Evolutionary conservation across 2,888 invertebrate genomes (phyloP).

Genomic region (Xylota segnis): DNA sequence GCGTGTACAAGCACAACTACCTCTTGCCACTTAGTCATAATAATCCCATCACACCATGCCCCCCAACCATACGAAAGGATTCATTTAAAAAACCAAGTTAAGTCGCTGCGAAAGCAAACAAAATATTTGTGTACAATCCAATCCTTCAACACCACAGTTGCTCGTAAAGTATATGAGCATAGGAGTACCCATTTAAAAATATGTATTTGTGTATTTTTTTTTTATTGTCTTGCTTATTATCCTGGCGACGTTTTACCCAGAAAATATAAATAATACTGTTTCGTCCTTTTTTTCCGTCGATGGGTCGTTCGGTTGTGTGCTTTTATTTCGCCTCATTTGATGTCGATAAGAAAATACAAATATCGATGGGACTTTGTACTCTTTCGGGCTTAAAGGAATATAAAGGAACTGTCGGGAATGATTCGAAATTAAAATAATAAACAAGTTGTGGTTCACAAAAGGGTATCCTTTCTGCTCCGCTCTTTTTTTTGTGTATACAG

Average conservation of each 20-base stretch:
- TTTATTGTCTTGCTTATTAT: too few relatives aligned
- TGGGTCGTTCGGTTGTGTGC: not conserved
- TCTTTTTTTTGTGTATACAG: not conserved
- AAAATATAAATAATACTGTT: too few relatives aligned
- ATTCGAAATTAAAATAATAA: constrained; percentile 2
- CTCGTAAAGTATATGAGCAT: not conserved
- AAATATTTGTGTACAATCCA: too few relatives aligned
- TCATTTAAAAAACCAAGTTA: too few relatives aligned
- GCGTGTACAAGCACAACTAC: too few relatives aligned
- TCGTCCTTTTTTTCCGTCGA: too few relatives aligned
- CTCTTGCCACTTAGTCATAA: too few relatives aligned
- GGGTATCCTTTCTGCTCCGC: not conserved
- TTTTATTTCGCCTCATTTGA: not conserved
- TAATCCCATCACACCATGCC: too few relatives aligned
- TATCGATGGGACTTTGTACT: not conserved
- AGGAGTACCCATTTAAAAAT: not conserved
- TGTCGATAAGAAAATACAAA: not conserved
- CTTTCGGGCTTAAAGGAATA: not conserved
- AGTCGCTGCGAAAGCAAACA: too few relatives aligned
- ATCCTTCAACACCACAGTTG: not conserved
- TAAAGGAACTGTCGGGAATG: not conserved
- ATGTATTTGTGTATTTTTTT: too few relatives aligned
- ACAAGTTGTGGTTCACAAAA: constrained; percentile 1
- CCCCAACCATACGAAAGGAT: too few relatives aligned
- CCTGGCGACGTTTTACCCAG: too few relatives aligned